Evolutionary conservation across 2,797 vertebrate genomes (phyloP), one percentile per base, ranked within the genome.

Genomic region (Triplophysa bombifrons): DNA sequence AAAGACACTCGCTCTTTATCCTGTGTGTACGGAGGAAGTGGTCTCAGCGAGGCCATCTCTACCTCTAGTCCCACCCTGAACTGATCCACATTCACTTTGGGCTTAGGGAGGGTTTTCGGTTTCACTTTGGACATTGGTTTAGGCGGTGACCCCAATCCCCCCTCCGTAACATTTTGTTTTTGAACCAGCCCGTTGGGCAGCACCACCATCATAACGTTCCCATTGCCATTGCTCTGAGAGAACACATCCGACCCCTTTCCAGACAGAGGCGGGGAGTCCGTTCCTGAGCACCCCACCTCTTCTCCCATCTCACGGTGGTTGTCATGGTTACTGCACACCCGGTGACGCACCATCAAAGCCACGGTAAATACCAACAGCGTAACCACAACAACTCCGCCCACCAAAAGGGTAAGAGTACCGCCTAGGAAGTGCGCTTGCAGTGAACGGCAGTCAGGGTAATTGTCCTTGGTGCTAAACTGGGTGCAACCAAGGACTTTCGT

Each of bases 261-360:
- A n/a, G 56, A 34, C 60, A 82, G 77, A 5, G 82, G 4, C 2
- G 84, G 73, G 3, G 80, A 85, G 58, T 90, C 95, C 96, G 90
- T 96, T 95, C 0, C 84, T 86, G 12, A 96, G 93, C 87, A 97
- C 89, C 92, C 96, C 95, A 78, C 90, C 89, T 2, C 84, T 12
- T 78, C 66, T 3, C 72, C 73, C 19, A 70, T 11, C 44, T 78
- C 75, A 55, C 71, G 83, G 64, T 84, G 84, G 60, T 76, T 69
- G 30, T 66, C 75, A 44, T 85, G 82, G 72, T 85, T 84, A 63
- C 82, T 85, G 78, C 85, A 86, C 78, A 98, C 94, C 80, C 98
- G 97, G 70, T 99, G 99, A 69, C 97, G 96, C 68, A 99, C 97
- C 98, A 99, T 96, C 68, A 99, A 96, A 73, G 98, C 96, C 82